A percentile compares a stretch with the other conserved stretches of the same genome.
These are phyloP conservation scores for Lethrus apterus DNA, from an alignment of 1,140 invertebrate genomes.

Conservation along the genomic window DNA sequence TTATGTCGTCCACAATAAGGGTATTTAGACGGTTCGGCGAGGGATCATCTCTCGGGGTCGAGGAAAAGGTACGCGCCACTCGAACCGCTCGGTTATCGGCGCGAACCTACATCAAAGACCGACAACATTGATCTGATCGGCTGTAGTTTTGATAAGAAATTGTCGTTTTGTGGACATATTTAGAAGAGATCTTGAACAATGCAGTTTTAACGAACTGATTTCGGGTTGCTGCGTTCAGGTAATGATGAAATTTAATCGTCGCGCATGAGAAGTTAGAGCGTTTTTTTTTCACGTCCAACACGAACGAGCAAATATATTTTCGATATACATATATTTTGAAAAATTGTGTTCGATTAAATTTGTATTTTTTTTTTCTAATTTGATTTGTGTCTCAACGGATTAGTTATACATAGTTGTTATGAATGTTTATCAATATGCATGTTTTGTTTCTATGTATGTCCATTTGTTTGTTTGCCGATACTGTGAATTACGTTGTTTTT, in stretches of 20 bases:
- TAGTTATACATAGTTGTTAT: no score
- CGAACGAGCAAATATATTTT: neutral
- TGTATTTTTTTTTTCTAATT: no score
- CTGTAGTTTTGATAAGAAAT: conserved; percentile 30
- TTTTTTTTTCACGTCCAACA: conserved; percentile 4
- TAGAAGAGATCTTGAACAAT: conserved; percentile 29
- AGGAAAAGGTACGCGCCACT: conserved; percentile 18
- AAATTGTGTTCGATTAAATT: no score
- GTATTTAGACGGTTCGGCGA: conserved; percentile 26
- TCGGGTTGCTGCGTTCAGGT: conserved; percentile 15
- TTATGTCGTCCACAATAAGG: conserved; percentile 21
- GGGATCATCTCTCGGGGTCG: conserved; percentile 21
- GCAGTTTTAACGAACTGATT: conserved; percentile 28
- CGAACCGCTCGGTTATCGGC: conserved; percentile 4
- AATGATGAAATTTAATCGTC: conserved; percentile 19
- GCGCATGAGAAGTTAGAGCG: conserved; percentile 1
- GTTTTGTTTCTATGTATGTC: no score
- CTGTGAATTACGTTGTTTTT: no score
- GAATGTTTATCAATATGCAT: no score
- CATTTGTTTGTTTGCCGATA: no score
- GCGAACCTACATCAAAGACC: neutral
- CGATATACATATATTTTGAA: neutral
- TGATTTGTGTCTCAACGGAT: no score
- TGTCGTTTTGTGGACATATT: conserved; percentile 33
- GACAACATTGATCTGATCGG: conserved; percentile 12